Evolutionary conservation across 2,888 invertebrate genomes (phyloP), one percentile per base, ranked within the genome.

Genomic region (Seladonia tumulorum): DNA sequence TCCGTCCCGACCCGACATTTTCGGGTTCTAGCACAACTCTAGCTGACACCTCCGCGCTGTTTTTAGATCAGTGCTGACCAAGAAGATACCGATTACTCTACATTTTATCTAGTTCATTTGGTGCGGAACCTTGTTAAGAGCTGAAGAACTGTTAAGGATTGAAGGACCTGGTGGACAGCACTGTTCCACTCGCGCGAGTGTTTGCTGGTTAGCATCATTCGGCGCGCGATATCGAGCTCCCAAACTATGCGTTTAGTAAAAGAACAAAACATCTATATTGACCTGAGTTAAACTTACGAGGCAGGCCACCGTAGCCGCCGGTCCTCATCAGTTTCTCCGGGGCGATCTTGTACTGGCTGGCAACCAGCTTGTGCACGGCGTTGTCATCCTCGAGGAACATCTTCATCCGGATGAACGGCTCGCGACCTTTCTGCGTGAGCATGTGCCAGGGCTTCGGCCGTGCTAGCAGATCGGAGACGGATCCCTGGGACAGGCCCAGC

Each of bases 371-470:
- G 95, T 99, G 99, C 2, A 99, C 98, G 18, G 99, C 99, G 93
- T 98, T 98, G 90, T 99, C 98, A 93, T 99, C 99, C 95, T 99
- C 99, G 90, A 99, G 96, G 95, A 99, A 99, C 97, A 99, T 98
- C 95, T 99, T 98, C 99, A 99, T 99, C 85, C 99, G 96, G 88
- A 99, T 99, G 95, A 99, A 99, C 0, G 99, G 99, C 94, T 99
- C 99, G 45, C 99, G 96, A 1, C 99, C 99, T 95, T 99, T 99
- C 94, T 98, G 98, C 22, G 99, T 99, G 76, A 99, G 96, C 99
- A 99, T 99, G 94, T 99, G 98, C 99, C 99, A 99, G 0, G 99
- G 99, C 95, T 99, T 99, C 57, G 99, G 99, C 77, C 99, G 96
- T 42, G 99, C 99, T 88, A 99, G 96, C 68, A 99, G 96, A 95